Evolutionary conservation across 2,113 vertebrate genomes (phyloP).

Genomic region (Poicephalus gulielmi): DNA sequence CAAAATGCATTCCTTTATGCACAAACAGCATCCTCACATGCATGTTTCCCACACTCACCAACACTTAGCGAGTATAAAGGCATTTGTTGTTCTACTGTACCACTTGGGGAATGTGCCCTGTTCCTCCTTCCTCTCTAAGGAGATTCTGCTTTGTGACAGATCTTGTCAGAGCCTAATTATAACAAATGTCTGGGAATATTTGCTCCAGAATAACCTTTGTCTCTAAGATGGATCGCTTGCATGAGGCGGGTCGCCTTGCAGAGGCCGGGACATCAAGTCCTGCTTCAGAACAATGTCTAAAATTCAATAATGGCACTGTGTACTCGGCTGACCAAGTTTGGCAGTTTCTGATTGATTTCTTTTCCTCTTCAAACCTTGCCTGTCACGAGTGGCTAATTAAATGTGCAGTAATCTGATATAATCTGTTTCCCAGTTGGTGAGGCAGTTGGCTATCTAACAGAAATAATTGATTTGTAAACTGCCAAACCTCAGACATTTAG

Average conservation of each 20-base stretch:
- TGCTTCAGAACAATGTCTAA: not conserved
- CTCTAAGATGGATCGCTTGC: not conserved
- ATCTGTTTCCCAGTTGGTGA: conserved; percentile 54
- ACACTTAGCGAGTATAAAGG: not conserved
- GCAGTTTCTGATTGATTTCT: conserved; percentile 63
- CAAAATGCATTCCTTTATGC: not conserved
- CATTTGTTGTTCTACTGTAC: not conserved
- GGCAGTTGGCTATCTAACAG: conserved; percentile 50
- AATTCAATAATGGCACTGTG: conserved; percentile 44
- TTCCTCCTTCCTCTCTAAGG: not conserved
- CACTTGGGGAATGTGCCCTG: not conserved
- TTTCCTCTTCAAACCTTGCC: conserved; percentile 50
- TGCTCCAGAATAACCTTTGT: conserved; percentile 37
- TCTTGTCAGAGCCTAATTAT: conserved; percentile 45
- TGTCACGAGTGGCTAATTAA: conserved; percentile 68
- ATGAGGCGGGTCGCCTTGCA: not conserved
- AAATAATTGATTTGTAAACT: conserved; percentile 69
- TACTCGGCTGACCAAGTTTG: conserved; percentile 18
- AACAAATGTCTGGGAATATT: conserved; percentile 35
- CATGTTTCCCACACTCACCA: fast-evolving
- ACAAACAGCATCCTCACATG: not conserved
- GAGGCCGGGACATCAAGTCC: conserved; percentile 17
- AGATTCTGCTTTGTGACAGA: not conserved
- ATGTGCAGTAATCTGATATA: conserved; percentile 68
- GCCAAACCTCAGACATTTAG: conserved; percentile 55